Conservation (phyloP, 2,113 vertebrate genomes). For the Chaenocephalus aceratus region DNA sequence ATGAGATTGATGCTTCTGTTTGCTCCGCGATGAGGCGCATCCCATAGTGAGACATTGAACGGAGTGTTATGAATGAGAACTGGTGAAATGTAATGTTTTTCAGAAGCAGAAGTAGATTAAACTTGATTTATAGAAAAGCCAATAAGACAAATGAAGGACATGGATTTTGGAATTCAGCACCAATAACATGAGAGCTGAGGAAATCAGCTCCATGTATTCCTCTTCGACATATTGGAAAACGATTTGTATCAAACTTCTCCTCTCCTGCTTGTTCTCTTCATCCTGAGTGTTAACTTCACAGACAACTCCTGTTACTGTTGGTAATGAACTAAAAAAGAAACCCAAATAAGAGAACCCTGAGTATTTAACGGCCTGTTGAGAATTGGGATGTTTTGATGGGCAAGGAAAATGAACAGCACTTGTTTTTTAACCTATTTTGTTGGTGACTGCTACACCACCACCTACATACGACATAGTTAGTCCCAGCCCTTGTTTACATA, state of each 20-base stretch:
- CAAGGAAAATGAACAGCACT: slow-evolving; percentile 54
- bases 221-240: slow-evolving; percentile 51
- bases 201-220: slow-evolving; percentile 42
- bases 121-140: slow-evolving; percentile 19
- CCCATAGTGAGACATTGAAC: too few species aligned
- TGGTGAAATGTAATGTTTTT: background rate
- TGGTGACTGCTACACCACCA: slow-evolving; percentile 60
- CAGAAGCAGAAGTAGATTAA: slow-evolving; percentile 13
- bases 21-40: too few species aligned
- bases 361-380: slow-evolving; percentile 43
- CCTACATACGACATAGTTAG: slow-evolving; percentile 63
- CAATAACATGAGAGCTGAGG: slow-evolving; percentile 38
- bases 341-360: slow-evolving; percentile 50
- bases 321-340: slow-evolving; percentile 38
- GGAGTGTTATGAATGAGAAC: too few species aligned
- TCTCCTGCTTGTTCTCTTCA: slow-evolving; percentile 48
- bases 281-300: slow-evolving; percentile 53
- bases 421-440: slow-evolving; percentile 68
- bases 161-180: slow-evolving; percentile 17
- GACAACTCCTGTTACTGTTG: slow-evolving; percentile 53
- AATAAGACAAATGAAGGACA: slow-evolving; percentile 31
- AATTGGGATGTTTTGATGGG: slow-evolving; percentile 45
- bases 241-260: slow-evolving; percentile 49
- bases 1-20: too few species aligned
- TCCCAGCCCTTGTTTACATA: slow-evolving; percentile 70